Evolutionary conservation across 2,888 invertebrate species (phyloP), one percentile per base, ranked within the genome.

Genomic region (Anoncus sp.): DNA sequence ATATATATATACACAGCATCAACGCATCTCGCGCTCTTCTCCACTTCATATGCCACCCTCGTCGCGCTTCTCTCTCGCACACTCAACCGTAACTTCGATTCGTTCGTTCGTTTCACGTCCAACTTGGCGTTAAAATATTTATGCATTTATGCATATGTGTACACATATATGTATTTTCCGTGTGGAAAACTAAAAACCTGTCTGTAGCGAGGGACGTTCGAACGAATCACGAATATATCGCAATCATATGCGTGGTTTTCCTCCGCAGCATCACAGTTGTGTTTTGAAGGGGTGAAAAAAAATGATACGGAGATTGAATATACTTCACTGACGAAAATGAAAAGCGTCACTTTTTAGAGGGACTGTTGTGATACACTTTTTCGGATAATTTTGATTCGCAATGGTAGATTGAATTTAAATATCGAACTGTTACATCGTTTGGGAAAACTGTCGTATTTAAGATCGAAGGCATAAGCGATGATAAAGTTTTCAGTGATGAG

Each of bases 91-190:
- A n/a, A 20, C 60, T 49, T 75, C 53, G 47, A 45, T 70, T 70
- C 66, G 22, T 53, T 70, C 66, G 22, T 53, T 59, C 66, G 49
- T 75, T 75, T 72, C 63, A 65, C 57, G 62, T 78, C 71, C 75
- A 62, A 75, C 78, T 75, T 75, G 74, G 60, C 66, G 67, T 71
- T 71, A 67, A 70, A 74, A 74, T 78, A 71, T 71, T 75, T 75
- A 75, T 78, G 71, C 66, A 75, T 75, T 66, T 71, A 67, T 71
- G 71, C 57, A 35, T 35, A 20, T 38, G 27, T 55, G 12, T 55
- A 55, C 20, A 20, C 24, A 7, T 14, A 43, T 60, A 27, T 7
- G 40, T 60, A 45, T 60, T 60, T 63, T 9, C 47, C 5, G 20
- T 10, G 38, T 18, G 57, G 47, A 47, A 18, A 47, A 62, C 20